Evolutionary conservation across 2,888 invertebrate species (phyloP), one percentile per base, ranked within the genome.

Genomic region (Flexamia atlantica): DNA sequence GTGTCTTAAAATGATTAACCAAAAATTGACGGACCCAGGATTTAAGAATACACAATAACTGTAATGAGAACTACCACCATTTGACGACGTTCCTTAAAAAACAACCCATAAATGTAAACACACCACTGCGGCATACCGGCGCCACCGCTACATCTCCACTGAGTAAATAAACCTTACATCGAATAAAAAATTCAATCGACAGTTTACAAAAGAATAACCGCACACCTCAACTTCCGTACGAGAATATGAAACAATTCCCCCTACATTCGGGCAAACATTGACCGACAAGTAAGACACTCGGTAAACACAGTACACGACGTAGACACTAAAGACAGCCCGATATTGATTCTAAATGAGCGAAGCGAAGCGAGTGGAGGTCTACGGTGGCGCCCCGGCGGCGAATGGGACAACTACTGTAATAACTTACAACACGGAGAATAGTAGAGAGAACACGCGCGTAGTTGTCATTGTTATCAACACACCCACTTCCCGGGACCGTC

Each of bases 51-150:
- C n/a, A n/a, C n/a, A n/a, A n/a, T n/a, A n/a, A n/a, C n/a, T n/a
- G n/a, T n/a, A n/a, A n/a, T n/a, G n/a, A n/a, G n/a, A n/a, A n/a
- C n/a, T n/a, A n/a, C n/a, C n/a, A n/a, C n/a, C n/a, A n/a, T n/a
- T n/a, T n/a, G n/a, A n/a, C n/a, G n/a, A n/a, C n/a, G n/a, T n/a
- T n/a, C n/a, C n/a, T n/a, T n/a, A n/a, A n/a, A n/a, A 36, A 36
- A 36, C 5, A 36, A 9, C 36, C 4, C 4, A 36, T 4, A 7
- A 36, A 36, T 36, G 36, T 36, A 36, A 36, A 36, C 36, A 36
- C 36, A 36, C 36, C 46, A 46, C 46, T 46, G 46, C 46, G 46
- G 46, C n/a, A 46, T 17, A 46, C 46, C 46, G 46, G 46, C 46
- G n/a, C n/a, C 46, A 46, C 46, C 2, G 10, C 3, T 2, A 46